Evolutionary conservation across 2,888 invertebrate species (phyloP).

Genomic region (Encarsia formosa): DNA sequence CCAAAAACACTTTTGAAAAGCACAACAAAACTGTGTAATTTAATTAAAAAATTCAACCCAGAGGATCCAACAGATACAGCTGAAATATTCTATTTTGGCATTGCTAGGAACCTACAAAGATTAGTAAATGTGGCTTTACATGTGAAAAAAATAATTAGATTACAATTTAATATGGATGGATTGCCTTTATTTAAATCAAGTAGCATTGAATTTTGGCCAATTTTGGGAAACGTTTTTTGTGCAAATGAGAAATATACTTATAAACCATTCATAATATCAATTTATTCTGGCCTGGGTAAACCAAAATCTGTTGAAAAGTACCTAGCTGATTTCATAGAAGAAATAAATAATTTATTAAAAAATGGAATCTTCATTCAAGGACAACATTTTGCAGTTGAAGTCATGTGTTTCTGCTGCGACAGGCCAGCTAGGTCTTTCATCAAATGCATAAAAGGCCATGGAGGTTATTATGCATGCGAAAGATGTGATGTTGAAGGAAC

Average conservation of each 20-base stretch:
- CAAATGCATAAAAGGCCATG: background rate
- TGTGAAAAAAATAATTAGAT: background rate
- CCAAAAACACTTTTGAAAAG: background rate
- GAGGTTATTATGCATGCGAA: constrained; percentile 29
- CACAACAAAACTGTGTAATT: background rate
- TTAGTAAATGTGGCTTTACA: background rate
- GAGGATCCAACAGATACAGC: background rate
- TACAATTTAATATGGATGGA: background rate
- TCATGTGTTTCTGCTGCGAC: constrained; percentile 27
- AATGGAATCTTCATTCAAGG: background rate
- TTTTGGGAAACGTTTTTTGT: background rate
- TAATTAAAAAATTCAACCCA: background rate
- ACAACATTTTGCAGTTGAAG: background rate
- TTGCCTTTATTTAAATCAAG: background rate
- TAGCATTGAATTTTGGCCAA: background rate
- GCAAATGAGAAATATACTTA: background rate
- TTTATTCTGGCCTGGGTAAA: too few relatives aligned
- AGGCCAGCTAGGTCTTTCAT: constrained; percentile 19
- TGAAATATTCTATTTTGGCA: background rate
- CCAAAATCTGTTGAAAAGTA: constrained; percentile 19
- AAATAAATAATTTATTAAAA: background rate
- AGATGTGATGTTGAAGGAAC: background rate
- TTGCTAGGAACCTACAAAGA: background rate
- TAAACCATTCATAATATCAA: too few relatives aligned
- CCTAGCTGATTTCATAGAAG: constrained; percentile 22